These are phyloP conservation scores for Lasioglossum marginatum DNA, from an alignment of 2,888 invertebrate species.

Conservation along the genomic window DNA sequence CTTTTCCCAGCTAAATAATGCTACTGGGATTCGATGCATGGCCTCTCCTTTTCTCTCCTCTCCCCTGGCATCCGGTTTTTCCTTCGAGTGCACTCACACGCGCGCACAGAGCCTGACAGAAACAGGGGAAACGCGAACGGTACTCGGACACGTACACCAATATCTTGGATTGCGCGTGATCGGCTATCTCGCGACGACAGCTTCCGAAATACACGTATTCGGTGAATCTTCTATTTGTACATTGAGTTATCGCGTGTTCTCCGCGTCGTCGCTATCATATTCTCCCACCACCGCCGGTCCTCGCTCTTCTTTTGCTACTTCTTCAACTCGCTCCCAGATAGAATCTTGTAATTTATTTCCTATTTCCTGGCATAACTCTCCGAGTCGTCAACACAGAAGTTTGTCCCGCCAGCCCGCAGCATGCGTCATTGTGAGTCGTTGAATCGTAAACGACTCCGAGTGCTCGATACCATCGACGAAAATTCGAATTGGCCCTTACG, in stretches of 20 bases:
- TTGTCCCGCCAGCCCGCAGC: neutral
- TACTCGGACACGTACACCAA: slow-evolving; percentile 44
- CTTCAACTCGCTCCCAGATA: slow-evolving; percentile 13
- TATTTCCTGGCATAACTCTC: slow-evolving; percentile 35
- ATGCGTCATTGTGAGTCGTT: slow-evolving; percentile 12
- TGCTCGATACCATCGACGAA: slow-evolving; percentile 7
- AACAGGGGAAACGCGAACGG: neutral
- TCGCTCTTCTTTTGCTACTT: slow-evolving; percentile 4
- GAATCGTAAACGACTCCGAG: slow-evolving; percentile 16
- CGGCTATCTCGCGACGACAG: slow-evolving; percentile 33
- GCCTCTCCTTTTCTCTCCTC: neutral
- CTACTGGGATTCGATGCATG: slow-evolving; percentile 57
- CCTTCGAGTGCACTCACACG: neutral
- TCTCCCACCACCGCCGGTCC: neutral
- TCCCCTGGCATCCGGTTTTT: neutral
- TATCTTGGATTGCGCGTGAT: slow-evolving; percentile 57
- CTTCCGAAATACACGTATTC: slow-evolving; percentile 8
- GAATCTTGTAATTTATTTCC: slow-evolving; percentile 44
- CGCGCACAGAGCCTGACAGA: neutral
- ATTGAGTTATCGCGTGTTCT: slow-evolving; percentile 36
- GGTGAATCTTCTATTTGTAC: slow-evolving; percentile 17
- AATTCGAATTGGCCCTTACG: slow-evolving; percentile 5
- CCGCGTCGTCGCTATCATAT: slow-evolving; percentile 26
- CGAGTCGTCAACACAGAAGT: slow-evolving; percentile 18
- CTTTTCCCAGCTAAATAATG: slow-evolving; percentile 71